These are phyloP conservation scores for Clitarchus hookeri DNA, from an alignment of 2,888 invertebrate species.

Conservation along the genomic window DNA sequence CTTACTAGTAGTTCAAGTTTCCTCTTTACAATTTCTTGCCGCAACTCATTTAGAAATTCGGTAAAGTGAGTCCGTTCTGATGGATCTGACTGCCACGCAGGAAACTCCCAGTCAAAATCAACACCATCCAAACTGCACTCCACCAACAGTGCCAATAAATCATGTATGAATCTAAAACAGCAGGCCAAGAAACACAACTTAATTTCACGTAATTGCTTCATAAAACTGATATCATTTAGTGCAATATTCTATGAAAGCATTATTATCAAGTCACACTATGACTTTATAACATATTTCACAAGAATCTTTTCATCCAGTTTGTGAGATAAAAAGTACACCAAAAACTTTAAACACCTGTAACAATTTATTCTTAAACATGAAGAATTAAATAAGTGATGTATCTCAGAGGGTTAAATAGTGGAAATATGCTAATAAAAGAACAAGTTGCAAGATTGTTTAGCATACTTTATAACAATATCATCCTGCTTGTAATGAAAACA, in stretches of 20 bases:
- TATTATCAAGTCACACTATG: conserved; percentile 5
- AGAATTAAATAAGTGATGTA: too few relatives aligned
- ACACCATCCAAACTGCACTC: conserved; percentile 68
- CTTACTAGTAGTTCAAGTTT: conserved; percentile 62
- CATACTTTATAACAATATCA: too few relatives aligned
- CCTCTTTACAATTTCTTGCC: conserved; percentile 65
- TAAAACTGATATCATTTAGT: neutral
- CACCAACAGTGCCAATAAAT: conserved; percentile 58
- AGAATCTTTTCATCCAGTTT: too few relatives aligned
- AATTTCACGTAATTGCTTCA: neutral
- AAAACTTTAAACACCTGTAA: too few relatives aligned
- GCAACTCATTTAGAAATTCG: conserved; percentile 73
- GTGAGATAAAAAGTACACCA: neutral
- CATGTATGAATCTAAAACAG: conserved; percentile 59
- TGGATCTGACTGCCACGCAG: conserved; percentile 60
- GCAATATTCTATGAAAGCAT: neutral
- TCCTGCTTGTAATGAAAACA: too few relatives aligned
- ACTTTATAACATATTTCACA: too few relatives aligned
- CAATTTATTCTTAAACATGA: too few relatives aligned
- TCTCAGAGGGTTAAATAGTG: too few relatives aligned
- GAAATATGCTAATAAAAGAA: too few relatives aligned
- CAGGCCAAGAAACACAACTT: neutral
- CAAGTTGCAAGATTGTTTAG: too few relatives aligned
- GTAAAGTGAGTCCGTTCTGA: conserved; percentile 74
- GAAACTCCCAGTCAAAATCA: conserved; percentile 89